A percentile compares a stretch with the other conserved stretches of the same genome.
Evolutionary conservation across 2,888 invertebrate genomes (phyloP).

Genomic region (Iselma pallidipennis): DNA sequence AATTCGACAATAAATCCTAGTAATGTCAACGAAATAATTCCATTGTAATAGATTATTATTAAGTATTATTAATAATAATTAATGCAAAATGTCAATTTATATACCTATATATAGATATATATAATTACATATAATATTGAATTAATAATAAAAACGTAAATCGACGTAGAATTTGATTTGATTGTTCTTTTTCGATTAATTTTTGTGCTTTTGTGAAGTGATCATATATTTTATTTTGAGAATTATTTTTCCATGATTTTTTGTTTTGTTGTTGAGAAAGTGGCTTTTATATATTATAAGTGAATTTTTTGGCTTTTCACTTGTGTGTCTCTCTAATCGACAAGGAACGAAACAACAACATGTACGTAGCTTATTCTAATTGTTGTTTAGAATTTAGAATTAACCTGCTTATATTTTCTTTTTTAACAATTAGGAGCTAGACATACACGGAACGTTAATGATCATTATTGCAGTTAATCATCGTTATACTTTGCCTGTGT

Average conservation of each 20-base stretch:
- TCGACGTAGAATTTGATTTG: conserved; percentile 10
- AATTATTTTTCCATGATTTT: conserved; percentile 15
- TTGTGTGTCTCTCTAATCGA: conserved; percentile 35
- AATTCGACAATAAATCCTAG: conserved; percentile 37
- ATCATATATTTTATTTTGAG: conserved; percentile 19
- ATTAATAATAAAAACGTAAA: conserved; percentile 14
- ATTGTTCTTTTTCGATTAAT: conserved; percentile 4
- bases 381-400: conserved; percentile 6
- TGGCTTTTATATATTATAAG: conserved; percentile 43
- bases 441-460: too few species aligned
- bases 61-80: conserved; percentile 12
- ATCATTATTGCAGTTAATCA: too few species aligned
- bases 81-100: conserved; percentile 22
- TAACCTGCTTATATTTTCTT: conserved; percentile 19
- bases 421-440: too few species aligned
- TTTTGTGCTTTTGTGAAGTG: conserved; percentile 25
- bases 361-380: conserved; percentile 47
- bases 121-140: conserved; percentile 17
- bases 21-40: conserved; percentile 18
- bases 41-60: conserved; percentile 18
- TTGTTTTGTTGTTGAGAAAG: conserved; percentile 51
- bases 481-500: too few species aligned
- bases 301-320: conserved; percentile 46
- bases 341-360: conserved; percentile 38
- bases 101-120: too few species aligned